Percentiles rank a stretch among this genome's conserved stretches.
Evolutionary conservation across 2,113 vertebrate genomes (phyloP).

Genomic region (Nycticryphes semicollaris): DNA sequence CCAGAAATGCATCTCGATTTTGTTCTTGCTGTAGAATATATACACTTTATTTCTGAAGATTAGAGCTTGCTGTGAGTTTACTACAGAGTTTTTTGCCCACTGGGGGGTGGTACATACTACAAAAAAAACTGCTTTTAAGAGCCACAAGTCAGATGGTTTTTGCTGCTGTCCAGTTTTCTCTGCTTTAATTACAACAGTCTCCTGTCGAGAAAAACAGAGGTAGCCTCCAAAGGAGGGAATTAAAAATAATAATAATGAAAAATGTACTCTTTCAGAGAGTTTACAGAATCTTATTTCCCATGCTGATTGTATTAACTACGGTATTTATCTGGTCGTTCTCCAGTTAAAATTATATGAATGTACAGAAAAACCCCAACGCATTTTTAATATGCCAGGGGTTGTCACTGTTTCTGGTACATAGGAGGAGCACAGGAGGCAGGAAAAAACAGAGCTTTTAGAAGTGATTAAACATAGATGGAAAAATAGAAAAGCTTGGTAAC

Average conservation of each 20-base stretch:
- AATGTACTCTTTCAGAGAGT: conserved; percentile 43
- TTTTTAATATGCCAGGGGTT: conserved; percentile 18
- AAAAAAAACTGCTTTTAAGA: conserved; percentile 81
- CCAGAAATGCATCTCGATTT: not conserved
- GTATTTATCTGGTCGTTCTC: conserved; percentile 44
- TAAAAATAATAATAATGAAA: not conserved
- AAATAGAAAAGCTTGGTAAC: not conserved
- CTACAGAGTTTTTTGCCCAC: conserved; percentile 91
- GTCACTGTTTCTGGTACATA: not conserved
- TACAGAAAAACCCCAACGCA: not conserved
- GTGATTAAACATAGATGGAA: conserved; percentile 2
- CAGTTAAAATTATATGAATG: not conserved
- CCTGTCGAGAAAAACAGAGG: conserved; percentile 73
- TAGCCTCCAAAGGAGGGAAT: conserved; percentile 53
- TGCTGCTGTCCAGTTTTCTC: conserved; percentile 79
- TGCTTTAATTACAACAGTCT: conserved; percentile 84
- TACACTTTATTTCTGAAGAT: conserved; percentile 46
- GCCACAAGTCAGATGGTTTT: conserved; percentile 74
- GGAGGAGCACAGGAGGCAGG: not conserved
- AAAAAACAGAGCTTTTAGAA: not conserved
- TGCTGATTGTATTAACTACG: conserved; percentile 42
- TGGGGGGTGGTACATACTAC: conserved; percentile 96
- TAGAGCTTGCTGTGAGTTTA: conserved; percentile 80
- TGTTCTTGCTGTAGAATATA: not conserved
- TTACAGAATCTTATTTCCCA: conserved; percentile 48